Conservation (phyloP, 2,113 vertebrate species). For the Laterallus jamaicensis region DNA sequence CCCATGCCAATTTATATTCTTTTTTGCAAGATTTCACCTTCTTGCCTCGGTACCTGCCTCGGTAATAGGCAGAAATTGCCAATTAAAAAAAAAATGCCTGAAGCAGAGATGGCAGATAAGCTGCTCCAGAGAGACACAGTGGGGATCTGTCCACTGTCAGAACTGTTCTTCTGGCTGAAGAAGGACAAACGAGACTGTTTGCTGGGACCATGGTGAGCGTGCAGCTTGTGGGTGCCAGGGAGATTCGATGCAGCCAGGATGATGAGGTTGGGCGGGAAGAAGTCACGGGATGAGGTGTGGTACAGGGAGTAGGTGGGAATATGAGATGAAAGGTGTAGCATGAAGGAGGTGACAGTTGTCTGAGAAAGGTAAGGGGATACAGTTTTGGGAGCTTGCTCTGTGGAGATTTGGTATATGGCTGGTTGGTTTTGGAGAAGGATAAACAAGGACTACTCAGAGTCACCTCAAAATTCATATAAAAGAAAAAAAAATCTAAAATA, state of each 20-base stretch:
- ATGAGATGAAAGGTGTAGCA: background rate
- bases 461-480: background rate
- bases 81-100: background rate
- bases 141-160: background rate
- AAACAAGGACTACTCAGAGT: background rate
- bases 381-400: background rate
- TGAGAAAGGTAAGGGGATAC: background rate
- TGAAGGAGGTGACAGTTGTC: background rate
- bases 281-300: background rate
- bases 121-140: background rate
- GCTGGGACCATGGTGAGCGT: background rate
- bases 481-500: background rate
- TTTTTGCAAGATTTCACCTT: slow-evolving; percentile 2
- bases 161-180: background rate
- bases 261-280: background rate
- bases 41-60: background rate
- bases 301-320: background rate
- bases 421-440: background rate
- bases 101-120: background rate
- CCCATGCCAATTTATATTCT: background rate
- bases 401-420: background rate
- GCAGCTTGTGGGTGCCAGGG: background rate
- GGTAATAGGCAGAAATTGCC: background rate
- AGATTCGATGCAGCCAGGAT: background rate
- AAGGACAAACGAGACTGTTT: background rate